phyloP scores from a whole-genome alignment of 2,888 invertebrate genomes.

The Scrobipalpa atriplicella region DNA sequence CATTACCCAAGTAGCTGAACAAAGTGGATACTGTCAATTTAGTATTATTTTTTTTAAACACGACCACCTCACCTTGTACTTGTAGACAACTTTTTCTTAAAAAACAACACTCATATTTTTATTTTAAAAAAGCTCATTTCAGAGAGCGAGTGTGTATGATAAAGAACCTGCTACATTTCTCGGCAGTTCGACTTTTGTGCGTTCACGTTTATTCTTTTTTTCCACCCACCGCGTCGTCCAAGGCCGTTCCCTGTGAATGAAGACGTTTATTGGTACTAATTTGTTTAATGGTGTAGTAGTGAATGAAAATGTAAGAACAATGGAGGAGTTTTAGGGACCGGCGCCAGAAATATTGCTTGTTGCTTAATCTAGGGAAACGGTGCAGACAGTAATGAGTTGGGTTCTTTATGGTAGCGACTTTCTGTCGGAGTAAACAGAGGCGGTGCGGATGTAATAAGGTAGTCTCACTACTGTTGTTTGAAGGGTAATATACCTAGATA shows the following conservation, averaged over 20 bases:
- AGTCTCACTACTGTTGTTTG: neutral
- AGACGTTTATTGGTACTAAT: constrained; percentile 64
- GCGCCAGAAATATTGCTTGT: constrained; percentile 52
- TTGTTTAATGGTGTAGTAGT: constrained; percentile 55
- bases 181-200: constrained; percentile 14
- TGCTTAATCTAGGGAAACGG: constrained; percentile 35
- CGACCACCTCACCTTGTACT: constrained; percentile 1
- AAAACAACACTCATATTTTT: neutral
- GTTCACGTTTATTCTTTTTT: neutral
- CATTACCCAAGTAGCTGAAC: neutral
- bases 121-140: neutral
- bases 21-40: neutral
- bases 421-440: neutral
- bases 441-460: neutral
- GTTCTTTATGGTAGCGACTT: constrained; percentile 15
- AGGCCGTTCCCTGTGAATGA: constrained; percentile 44
- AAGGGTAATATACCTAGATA: too few species aligned
- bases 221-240: constrained; percentile 36
- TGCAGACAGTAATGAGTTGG: neutral
- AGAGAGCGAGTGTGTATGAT: neutral
- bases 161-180: constrained; percentile 27
- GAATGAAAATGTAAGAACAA: constrained; percentile 66
- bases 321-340: constrained; percentile 44
- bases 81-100: neutral
- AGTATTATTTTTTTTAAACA: neutral